Conservation (phyloP, 37 sponge, comb jelly and placozoan genomes). For the Corticium candelabrum region DNA sequence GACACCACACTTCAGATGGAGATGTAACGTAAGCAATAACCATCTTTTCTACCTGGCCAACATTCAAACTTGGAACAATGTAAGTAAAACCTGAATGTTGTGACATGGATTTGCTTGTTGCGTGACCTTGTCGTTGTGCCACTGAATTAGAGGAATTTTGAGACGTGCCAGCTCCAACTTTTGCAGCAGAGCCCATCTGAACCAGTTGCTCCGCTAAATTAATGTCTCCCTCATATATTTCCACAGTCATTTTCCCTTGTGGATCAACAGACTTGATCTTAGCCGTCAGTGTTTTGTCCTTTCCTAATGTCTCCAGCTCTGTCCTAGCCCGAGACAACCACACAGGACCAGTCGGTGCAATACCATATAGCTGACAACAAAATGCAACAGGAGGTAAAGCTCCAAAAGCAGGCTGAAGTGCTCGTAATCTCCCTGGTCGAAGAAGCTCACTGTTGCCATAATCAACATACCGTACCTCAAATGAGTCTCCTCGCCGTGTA, state of each 20-base stretch:
- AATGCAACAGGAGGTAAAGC: conserved; percentile 14
- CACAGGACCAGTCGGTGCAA: too few species aligned
- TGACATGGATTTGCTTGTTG: too few species aligned
- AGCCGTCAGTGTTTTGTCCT: conserved; percentile 20
- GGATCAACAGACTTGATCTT: conserved; percentile 46
- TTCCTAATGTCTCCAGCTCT: too few species aligned
- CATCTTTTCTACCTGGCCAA: too few species aligned
- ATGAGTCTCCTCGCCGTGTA: not conserved
- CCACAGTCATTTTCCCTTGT: conserved; percentile 6
- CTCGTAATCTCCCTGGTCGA: not conserved
- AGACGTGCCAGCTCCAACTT: not conserved
- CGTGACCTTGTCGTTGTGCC: too few species aligned
- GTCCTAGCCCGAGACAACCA: too few species aligned
- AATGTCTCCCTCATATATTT: not conserved
- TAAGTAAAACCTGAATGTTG: too few species aligned
- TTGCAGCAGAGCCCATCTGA: not conserved
- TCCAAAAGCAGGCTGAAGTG: not conserved
- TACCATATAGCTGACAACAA: too few species aligned
- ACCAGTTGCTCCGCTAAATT: not conserved
- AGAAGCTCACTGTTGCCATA: conserved; percentile 26
- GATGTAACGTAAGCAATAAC: conserved; percentile 20
- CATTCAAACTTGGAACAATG: too few species aligned
- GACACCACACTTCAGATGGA: conserved; percentile 32
- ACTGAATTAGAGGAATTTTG: too few species aligned
- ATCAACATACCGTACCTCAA: conserved; percentile 22